A percentile compares a stretch with the other conserved stretches of the same genome.
Evolutionary conservation across 92 coral and sea anemone genomes (phyloP).

Genomic region (Epizoanthus ramosus): DNA sequence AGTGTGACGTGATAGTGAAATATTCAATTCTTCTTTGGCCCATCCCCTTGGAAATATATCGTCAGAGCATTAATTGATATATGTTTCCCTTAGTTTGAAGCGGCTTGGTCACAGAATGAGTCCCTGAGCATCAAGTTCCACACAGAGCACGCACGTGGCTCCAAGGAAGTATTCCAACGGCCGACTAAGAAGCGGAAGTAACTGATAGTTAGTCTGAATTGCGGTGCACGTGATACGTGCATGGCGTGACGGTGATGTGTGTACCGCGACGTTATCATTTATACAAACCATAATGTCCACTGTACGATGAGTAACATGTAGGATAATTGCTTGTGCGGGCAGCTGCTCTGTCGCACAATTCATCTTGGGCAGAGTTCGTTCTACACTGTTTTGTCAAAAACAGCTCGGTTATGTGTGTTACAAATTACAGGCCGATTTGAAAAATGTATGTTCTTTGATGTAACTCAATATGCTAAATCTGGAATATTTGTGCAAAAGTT

Average conservation of each 20-base stretch:
- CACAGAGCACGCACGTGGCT: constrained; percentile 84
- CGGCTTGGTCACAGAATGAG: constrained; percentile 87
- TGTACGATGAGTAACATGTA: too few relatives aligned
- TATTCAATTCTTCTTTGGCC: too few relatives aligned
- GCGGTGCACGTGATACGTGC: neutral
- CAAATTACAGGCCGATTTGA: neutral
- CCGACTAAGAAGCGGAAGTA: constrained; percentile 87
- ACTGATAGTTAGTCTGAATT: neutral
- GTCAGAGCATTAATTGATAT: neutral
- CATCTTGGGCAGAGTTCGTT: too few relatives aligned
- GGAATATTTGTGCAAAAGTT: too few relatives aligned
- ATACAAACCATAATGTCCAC: too few relatives aligned
- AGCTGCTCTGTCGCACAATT: too few relatives aligned
- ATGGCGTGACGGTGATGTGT: neutral
- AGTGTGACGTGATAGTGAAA: too few relatives aligned
- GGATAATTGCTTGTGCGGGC: too few relatives aligned
- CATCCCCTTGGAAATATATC: too few relatives aligned
- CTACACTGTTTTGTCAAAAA: too few relatives aligned
- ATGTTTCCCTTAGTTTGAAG: constrained; percentile 63
- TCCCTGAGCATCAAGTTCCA: constrained; percentile 85
- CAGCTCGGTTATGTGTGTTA: neutral
- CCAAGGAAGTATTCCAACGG: constrained; percentile 75
- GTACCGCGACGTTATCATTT: neutral
- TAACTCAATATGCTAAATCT: too few relatives aligned
- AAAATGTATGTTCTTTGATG: too few relatives aligned